These are phyloP conservation scores for Amblyjoppa fuscipennis DNA, from an alignment of 2,888 invertebrate genomes.

Conservation along the genomic window DNA sequence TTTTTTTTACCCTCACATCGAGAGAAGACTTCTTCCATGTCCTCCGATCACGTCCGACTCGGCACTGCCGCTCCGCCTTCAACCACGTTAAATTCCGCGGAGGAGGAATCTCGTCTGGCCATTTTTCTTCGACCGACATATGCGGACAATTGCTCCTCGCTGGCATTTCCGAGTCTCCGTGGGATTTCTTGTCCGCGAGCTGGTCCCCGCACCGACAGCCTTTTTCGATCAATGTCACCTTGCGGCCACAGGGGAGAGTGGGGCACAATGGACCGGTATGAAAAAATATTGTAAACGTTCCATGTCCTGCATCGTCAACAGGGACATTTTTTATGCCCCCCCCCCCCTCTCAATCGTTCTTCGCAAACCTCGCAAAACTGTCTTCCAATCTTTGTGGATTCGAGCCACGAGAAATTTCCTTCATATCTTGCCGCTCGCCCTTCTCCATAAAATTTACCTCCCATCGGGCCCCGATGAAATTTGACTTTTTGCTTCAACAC, in stretches of 20 bases:
- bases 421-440: background rate
- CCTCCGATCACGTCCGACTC: constrained; percentile 54
- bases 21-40: constrained; percentile 54
- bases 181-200: background rate
- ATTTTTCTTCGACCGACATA: constrained; percentile 69
- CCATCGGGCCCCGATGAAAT: background rate
- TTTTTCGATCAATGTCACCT: background rate
- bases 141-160: constrained; percentile 61
- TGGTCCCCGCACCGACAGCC: background rate
- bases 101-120: constrained; percentile 64
- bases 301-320: background rate
- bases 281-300: background rate
- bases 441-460: background rate
- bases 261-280: background rate
- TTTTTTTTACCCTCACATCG: constrained; percentile 42
- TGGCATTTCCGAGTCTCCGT: constrained; percentile 57
- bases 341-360: too few species aligned
- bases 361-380: background rate
- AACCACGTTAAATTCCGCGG: constrained; percentile 61
- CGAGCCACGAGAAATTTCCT: background rate
- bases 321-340: background rate
- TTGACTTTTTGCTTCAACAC: background rate
- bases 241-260: background rate
- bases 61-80: constrained; percentile 38
- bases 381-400: background rate